Conservation (phyloP, 2,113 vertebrate genomes). For the Neolamprologus variostigma region DNA sequence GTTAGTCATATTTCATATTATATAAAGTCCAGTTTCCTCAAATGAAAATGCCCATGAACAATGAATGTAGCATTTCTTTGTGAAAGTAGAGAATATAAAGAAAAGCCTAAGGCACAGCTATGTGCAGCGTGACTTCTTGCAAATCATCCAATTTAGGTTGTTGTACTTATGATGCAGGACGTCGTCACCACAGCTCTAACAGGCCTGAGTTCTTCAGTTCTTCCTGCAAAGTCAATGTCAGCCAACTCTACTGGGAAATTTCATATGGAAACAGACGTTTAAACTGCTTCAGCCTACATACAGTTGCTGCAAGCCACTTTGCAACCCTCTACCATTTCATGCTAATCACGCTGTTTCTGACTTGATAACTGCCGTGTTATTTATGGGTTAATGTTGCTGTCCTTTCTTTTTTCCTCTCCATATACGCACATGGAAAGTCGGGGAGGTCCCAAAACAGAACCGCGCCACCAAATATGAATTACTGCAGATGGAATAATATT, state of each 20-base stretch:
- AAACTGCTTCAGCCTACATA: neutral
- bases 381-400: neutral
- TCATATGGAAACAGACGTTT: rapidly evolving
- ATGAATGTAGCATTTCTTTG: neutral
- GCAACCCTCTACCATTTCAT: neutral
- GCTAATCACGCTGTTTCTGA: rapidly evolving
- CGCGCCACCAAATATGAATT: neutral
- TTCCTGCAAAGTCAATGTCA: neutral
- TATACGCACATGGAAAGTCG: neutral
- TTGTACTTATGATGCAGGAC: neutral
- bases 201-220: neutral
- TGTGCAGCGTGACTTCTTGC: neutral
- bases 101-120: neutral
- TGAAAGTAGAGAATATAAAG: neutral
- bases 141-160: neutral
- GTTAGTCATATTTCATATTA: neutral
- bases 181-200: neutral
- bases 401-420: neutral
- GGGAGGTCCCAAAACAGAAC: neutral
- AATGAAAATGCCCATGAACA: neutral
- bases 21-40: neutral
- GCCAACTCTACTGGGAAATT: neutral
- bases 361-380: rapidly evolving
- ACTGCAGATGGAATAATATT: neutral
- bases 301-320: neutral